phyloP scores from a whole-genome alignment of 1,140 invertebrate species.

The Halictus rubicundus region DNA sequence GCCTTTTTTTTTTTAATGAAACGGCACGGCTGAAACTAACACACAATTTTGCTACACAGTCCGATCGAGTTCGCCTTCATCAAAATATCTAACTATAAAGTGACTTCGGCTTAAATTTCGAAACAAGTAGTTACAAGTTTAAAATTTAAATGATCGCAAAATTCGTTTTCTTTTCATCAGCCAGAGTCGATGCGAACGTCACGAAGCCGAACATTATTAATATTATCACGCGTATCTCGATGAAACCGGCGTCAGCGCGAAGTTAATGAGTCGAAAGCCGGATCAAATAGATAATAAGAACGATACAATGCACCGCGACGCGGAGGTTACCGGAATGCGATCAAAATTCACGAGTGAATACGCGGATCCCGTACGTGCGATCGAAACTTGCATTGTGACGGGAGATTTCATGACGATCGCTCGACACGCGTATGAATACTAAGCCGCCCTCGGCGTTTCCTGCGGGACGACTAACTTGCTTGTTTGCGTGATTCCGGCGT shows the following conservation, averaged over 20 bases:
- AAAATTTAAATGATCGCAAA: no score
- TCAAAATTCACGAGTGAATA: conserved; percentile 38
- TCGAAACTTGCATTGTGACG: conserved; percentile 14
- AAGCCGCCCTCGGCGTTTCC: background rate
- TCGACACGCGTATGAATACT: conserved; percentile 15
- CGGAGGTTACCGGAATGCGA: background rate
- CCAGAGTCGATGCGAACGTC: background rate
- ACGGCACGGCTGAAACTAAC: no score
- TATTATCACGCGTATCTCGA: background rate
- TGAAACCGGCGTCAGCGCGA: background rate
- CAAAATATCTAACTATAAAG: no score
- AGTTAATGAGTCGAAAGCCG: background rate
- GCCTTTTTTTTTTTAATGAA: no score
- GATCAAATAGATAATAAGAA: conserved; percentile 5
- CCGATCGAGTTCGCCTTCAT: no score
- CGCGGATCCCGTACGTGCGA: conserved; percentile 1
- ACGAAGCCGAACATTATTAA: background rate
- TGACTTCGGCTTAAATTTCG: no score
- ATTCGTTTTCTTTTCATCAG: no score
- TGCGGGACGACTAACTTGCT: conserved; percentile 9
- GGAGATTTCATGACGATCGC: conserved; percentile 26
- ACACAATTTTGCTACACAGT: no score
- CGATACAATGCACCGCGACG: background rate
- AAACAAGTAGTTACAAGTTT: no score
- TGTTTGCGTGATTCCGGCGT: conserved; percentile 18